Evolutionary conservation across 2,888 invertebrate genomes (phyloP).

Genomic region (Stegana nigrithorax): DNA sequence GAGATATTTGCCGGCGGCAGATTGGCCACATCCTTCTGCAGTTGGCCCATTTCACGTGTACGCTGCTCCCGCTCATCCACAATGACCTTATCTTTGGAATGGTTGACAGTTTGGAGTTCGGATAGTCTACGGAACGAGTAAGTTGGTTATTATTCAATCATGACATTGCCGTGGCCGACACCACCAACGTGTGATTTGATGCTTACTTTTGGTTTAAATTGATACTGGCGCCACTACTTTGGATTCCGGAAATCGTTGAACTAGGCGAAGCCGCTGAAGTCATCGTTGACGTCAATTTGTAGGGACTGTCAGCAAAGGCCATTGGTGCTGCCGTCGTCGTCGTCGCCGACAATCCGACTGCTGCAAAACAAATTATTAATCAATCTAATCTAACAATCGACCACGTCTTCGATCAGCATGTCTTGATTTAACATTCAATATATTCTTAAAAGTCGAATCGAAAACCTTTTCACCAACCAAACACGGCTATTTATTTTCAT

Average conservation of each 20-base stretch:
- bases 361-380: no score
- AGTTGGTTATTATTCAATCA: no score
- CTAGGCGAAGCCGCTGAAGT: constrained; percentile 30
- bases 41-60: constrained; percentile 79
- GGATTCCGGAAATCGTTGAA: no score
- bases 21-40: constrained; percentile 80
- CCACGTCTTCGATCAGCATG: no score
- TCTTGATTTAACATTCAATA: no score
- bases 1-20: constrained; percentile 71
- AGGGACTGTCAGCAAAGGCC: constrained; percentile 30
- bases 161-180: no score
- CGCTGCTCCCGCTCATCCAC: constrained; percentile 82
- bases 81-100: constrained; percentile 80
- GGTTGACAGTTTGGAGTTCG: constrained; percentile 80
- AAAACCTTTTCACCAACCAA: no score
- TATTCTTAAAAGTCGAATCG: no score
- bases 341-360: background rate
- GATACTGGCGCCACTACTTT: constrained; percentile 43
- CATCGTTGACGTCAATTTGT: constrained; percentile 31
- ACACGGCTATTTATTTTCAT: no score
- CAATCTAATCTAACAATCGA: no score
- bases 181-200: background rate
- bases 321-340: background rate
- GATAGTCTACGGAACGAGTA: constrained; percentile 70
- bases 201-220: constrained; percentile 64